A percentile compares a stretch with the other conserved stretches of the same genome.
Conservation (phyloP, 2,797 vertebrate species). For the Rhinichthys osculus region DNA sequence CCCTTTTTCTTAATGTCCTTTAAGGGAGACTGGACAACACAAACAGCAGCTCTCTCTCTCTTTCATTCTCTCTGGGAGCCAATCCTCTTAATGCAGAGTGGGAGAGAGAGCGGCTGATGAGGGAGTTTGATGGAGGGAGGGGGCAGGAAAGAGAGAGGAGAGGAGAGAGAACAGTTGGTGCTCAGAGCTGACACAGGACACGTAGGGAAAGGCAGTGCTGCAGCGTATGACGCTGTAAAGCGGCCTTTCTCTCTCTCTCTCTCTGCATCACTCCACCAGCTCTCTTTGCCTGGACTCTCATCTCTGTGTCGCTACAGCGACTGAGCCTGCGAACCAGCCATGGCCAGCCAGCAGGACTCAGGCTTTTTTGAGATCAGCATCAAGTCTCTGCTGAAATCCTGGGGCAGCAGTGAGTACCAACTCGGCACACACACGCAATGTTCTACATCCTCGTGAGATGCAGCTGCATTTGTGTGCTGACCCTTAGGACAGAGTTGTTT, state of each 20-base stretch:
- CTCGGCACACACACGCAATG: neutral
- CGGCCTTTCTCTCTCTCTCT: constrained; percentile 5
- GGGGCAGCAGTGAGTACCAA: constrained; percentile 95
- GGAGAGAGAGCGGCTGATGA: constrained; percentile 29
- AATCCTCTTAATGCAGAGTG: constrained; percentile 56
- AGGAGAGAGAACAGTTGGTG: constrained; percentile 40
- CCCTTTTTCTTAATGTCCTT: constrained; percentile 14
- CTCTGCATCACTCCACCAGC: constrained; percentile 18
- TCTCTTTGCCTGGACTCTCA: constrained; percentile 27
- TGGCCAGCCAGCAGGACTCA: constrained; percentile 98
- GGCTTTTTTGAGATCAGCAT: constrained; percentile 99
- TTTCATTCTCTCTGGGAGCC: constrained; percentile 69
- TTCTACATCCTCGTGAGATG: neutral
- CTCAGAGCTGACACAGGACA: constrained; percentile 48
- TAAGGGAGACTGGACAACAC: constrained; percentile 24
- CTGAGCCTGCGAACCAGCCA: constrained; percentile 81
- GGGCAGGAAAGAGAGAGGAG: constrained; percentile 39
- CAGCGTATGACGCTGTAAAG: constrained; percentile 32
- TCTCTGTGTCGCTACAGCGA: constrained; percentile 64
- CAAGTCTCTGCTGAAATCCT: constrained; percentile 98
- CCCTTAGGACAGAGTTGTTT: constrained; percentile 14
- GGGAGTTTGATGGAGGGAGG: constrained; percentile 28
- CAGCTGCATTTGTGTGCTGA: neutral
- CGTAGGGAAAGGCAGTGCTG: constrained; percentile 42
- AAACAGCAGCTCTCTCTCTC: constrained; percentile 42